These are phyloP conservation scores for Paracentrotus lividus DNA, from an alignment of 53 echinoderm and acorn worm species.

Conservation along the genomic window DNA sequence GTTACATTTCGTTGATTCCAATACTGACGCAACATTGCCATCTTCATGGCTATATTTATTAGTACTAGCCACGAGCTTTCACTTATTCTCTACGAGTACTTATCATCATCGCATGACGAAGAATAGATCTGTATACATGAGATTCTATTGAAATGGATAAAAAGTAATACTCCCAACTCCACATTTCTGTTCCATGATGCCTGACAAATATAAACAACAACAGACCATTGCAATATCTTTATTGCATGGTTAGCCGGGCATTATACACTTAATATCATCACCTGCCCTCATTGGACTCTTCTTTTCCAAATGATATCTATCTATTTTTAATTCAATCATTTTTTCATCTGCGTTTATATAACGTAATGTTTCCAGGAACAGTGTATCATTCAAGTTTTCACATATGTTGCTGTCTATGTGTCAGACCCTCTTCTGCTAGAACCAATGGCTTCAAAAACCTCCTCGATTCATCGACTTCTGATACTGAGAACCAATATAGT, in stretches of 20 bases:
- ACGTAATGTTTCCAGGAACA: not conserved
- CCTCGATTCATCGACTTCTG: not conserved
- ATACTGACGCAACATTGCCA: slow-evolving; percentile 2
- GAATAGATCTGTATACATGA: not conserved
- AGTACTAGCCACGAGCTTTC: slow-evolving; percentile 24
- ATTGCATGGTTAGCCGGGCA: slow-evolving; percentile 13
- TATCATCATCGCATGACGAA: not conserved
- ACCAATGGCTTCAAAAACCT: not conserved
- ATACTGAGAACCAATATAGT: not conserved
- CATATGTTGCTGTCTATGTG: no score
- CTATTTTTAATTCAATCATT: not conserved
- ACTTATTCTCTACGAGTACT: slow-evolving; percentile 15
- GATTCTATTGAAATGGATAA: not conserved
- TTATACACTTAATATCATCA: not conserved
- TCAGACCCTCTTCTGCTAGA: not conserved
- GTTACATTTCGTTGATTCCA: slow-evolving; percentile 41
- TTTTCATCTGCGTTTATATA: not conserved
- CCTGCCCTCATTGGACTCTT: not conserved
- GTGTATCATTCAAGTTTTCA: not conserved
- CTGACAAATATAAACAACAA: not conserved
- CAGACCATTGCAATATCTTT: not conserved
- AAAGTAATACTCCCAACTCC: slow-evolving; percentile 1
- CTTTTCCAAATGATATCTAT: not conserved
- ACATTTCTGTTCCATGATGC: not conserved
- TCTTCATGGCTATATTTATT: slow-evolving; percentile 13